Evolutionary conservation across 2,797 vertebrate species (phyloP).

Genomic region (Poecilia gillii): DNA sequence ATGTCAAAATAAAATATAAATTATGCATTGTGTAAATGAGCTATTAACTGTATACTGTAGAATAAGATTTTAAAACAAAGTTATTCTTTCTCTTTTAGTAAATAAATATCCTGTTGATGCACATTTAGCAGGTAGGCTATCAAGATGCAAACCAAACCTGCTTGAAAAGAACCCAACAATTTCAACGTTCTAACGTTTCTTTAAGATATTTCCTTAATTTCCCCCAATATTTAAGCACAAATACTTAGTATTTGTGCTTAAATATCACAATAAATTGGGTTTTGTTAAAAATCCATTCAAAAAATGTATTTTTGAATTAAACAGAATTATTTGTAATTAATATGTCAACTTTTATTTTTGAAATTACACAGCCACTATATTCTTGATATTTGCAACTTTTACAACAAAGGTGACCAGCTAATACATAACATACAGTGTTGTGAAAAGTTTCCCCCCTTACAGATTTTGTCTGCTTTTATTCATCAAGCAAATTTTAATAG

Average conservation of each 20-base stretch:
- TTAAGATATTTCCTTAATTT: background rate
- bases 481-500: background rate
- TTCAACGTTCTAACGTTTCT: background rate
- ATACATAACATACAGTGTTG: background rate
- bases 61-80: background rate
- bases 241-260: no score
- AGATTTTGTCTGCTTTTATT: background rate
- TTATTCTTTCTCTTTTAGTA: background rate
- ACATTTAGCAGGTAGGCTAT: background rate
- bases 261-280: no score
- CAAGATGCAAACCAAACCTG: background rate
- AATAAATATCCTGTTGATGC: background rate
- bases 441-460: background rate
- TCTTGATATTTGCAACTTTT: background rate
- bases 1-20: background rate
- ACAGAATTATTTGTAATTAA: background rate
- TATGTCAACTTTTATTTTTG: background rate
- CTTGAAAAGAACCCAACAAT: background rate
- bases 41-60: background rate
- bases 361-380: background rate
- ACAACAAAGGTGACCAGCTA: background rate
- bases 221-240: background rate
- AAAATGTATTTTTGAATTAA: background rate
- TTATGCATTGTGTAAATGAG: background rate
- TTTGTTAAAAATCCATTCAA: background rate